phyloP scores from a whole-genome alignment of 2,113 vertebrate species.

The Tauraco erythrolophus region DNA sequence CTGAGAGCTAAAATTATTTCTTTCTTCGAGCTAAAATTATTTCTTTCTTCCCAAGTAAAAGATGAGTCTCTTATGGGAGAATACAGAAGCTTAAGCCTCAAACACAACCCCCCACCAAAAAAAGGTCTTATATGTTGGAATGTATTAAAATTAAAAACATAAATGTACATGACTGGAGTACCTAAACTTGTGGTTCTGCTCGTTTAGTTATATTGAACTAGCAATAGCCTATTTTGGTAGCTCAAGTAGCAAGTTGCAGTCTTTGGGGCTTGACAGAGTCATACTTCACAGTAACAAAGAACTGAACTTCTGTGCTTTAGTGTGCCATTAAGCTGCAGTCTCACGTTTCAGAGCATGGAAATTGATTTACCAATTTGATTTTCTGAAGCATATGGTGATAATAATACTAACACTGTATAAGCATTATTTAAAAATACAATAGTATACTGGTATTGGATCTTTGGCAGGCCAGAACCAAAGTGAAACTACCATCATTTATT shows the following conservation, averaged over 20 bases:
- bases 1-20: neutral
- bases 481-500: conserved; percentile 35
- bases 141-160: neutral
- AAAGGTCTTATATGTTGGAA: neutral
- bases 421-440: conserved; percentile 50
- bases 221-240: neutral
- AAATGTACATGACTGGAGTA: neutral
- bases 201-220: neutral
- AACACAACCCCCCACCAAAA: neutral
- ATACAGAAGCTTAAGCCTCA: neutral
- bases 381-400: conserved; percentile 27
- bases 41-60: neutral
- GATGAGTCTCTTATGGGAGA: neutral
- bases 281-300: neutral
- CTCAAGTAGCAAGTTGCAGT: neutral
- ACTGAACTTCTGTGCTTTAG: neutral
- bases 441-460: neutral
- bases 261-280: neutral
- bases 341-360: conserved; percentile 15
- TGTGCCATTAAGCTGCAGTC: neutral
- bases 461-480: neutral
- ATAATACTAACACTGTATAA: conserved; percentile 11
- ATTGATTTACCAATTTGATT: conserved; percentile 60
- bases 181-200: neutral
- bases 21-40: neutral